Base-by-base conservation (phyloP, 2,113 vertebrate species). In the Datnioides undecimradiatus region DNA sequence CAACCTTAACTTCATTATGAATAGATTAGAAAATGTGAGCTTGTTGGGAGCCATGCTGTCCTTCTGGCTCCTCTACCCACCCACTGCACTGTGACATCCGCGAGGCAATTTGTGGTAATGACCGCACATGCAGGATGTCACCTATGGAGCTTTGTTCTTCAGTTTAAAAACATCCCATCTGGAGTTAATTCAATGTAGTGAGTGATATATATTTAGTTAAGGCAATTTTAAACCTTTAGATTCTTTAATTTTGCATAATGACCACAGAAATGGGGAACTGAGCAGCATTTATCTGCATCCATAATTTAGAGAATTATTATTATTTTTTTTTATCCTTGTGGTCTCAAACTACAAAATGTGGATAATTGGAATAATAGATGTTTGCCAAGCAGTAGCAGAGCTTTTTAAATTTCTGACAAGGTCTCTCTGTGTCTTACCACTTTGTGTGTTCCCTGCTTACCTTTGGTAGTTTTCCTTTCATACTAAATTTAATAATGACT, bases 361-460 rank as follows among this genome's bases (percentile, higher is more conserved):
- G 40, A 83, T 69, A 67, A 80, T 69, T 64, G 55, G 73, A 75
- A 76, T 68, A 69, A 76, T 62, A 52, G 49, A 74, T 75, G 40
- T 74, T 83, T 64, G 38, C 23, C 41, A 34, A 55, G 31, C 33
- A 66, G 78, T 3, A 34, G 40, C 40, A 34, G 21, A 78, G 60
- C 59, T 40, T 76, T 75, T 45, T 62, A 31, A 51, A 51, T 68
- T 33, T 58, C 8, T 58, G 33, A 67, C 48, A n/a, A 0, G 36
- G n/a, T 14, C 31, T 51, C 46, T 19, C 45, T 19, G 23, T 74
- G 72, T 67, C 14, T 71, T 29, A 13, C 46, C 77, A 36, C 29
- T 43, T 11, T 52, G 2, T 58, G 25, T 73, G 12, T 51, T 79
- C 31, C 57, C 45, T 23, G 13, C 13, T 62, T 65, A 76, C 46